phyloP scores from a whole-genome alignment of 2,888 invertebrate species.

The Branchipolynoe longqiensis region DNA sequence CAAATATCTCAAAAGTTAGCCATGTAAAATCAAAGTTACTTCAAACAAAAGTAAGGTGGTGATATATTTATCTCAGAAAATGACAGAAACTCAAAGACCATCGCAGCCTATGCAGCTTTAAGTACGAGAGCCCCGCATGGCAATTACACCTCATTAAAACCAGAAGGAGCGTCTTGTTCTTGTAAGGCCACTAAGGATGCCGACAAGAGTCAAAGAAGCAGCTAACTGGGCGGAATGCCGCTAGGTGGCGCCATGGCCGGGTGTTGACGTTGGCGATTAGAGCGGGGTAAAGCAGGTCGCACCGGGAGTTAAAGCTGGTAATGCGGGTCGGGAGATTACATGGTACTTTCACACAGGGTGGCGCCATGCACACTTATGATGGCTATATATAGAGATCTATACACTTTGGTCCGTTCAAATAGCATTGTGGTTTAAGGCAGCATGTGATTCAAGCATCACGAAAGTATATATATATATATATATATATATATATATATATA shows the following conservation, averaged over 20 bases:
- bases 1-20: too few relatives aligned
- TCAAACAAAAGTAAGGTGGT: too few relatives aligned
- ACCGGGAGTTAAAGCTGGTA: not conserved
- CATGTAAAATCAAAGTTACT: too few relatives aligned
- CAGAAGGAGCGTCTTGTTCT: not conserved
- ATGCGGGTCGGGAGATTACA: slow-evolving; percentile 10
- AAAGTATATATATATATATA: not conserved
- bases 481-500: not conserved
- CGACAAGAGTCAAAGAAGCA: too few relatives aligned
- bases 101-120: too few relatives aligned
- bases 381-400: not conserved
- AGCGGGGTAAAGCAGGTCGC: slow-evolving; percentile 7
- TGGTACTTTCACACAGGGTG: not conserved
- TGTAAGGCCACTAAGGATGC: too few relatives aligned
- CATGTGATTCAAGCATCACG: too few relatives aligned
- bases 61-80: too few relatives aligned
- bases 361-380: not conserved
- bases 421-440: too few relatives aligned
- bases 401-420: too few relatives aligned
- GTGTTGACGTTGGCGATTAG: not conserved
- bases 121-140: not conserved
- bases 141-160: not conserved
- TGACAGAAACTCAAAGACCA: too few relatives aligned
- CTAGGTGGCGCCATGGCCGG: not conserved
- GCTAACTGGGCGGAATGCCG: slow-evolving; percentile 11